These are phyloP conservation scores for Epicampocera succincta DNA, from an alignment of 2,888 invertebrate genomes.

Conservation along the genomic window DNA sequence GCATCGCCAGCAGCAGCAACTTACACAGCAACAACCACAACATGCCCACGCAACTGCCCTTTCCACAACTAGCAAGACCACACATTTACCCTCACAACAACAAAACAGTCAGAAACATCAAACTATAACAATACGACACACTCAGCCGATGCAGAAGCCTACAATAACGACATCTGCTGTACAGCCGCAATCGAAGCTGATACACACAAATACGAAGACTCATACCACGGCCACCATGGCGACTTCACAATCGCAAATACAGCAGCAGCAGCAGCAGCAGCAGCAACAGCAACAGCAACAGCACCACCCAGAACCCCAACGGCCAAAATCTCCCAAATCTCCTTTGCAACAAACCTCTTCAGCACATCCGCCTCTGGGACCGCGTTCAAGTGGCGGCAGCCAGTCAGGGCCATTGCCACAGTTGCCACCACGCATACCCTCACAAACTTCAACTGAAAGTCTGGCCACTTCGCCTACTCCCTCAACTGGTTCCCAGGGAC, in stretches of 20 bases:
- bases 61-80: conserved; percentile 43
- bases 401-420: conserved; percentile 75
- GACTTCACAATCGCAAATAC: conserved; percentile 54
- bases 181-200: conserved; percentile 78
- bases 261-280: conserved; percentile 55
- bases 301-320: conserved; percentile 27
- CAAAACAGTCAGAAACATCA: conserved; percentile 70
- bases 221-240: conserved; percentile 62
- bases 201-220: conserved; percentile 62
- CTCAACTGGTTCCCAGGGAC: conserved; percentile 70
- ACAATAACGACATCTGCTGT: conserved; percentile 80
- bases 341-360: conserved; percentile 40
- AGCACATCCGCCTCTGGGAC: conserved; percentile 63
- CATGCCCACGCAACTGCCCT: conserved; percentile 29
- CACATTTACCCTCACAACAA: conserved; percentile 69
- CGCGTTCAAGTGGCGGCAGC: conserved; percentile 62
- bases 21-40: conserved; percentile 63
- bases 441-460: conserved; percentile 79
- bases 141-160: conserved; percentile 80
- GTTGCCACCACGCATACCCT: conserved; percentile 80
- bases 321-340: conserved; percentile 37
- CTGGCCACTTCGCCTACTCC: conserved; percentile 72
- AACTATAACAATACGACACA: conserved; percentile 79
- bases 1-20: conserved; percentile 56
- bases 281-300: conserved; percentile 21